phyloP scores from a whole-genome alignment of 2,113 vertebrate species.

The Noturus placidus region DNA sequence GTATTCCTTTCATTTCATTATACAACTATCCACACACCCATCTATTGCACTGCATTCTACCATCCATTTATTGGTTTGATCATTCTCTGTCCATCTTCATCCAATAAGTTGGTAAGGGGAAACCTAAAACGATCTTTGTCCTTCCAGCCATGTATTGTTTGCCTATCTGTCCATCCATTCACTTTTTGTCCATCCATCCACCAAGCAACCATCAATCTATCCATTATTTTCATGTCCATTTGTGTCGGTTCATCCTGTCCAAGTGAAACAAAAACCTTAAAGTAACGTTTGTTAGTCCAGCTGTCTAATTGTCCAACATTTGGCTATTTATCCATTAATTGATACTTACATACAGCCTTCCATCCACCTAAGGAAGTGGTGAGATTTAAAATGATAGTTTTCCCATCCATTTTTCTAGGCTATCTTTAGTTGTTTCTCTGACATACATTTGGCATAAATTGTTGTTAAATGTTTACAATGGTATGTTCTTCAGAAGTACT shows the following conservation, averaged over 20 bases:
- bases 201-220: not conserved
- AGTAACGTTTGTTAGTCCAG: not conserved
- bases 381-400: not conserved
- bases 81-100: not conserved
- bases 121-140: not conserved
- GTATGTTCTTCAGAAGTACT: not conserved
- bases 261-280: not conserved
- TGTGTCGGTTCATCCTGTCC: not conserved
- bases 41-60: not conserved
- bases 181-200: not conserved
- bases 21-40: not conserved
- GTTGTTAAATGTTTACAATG: not conserved
- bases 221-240: not conserved
- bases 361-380: not conserved
- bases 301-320: not conserved
- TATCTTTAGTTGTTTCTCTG: not conserved
- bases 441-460: not conserved
- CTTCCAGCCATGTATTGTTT: no score
- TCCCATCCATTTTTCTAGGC: not conserved
- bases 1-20: not conserved
- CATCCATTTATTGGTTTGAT: not conserved
- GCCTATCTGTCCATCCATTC: no score
- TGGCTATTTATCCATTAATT: not conserved
- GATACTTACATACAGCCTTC: not conserved
- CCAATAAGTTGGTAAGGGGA: not conserved